Conservation (phyloP, 1,140 invertebrate species). For the Samia ricini region DNA sequence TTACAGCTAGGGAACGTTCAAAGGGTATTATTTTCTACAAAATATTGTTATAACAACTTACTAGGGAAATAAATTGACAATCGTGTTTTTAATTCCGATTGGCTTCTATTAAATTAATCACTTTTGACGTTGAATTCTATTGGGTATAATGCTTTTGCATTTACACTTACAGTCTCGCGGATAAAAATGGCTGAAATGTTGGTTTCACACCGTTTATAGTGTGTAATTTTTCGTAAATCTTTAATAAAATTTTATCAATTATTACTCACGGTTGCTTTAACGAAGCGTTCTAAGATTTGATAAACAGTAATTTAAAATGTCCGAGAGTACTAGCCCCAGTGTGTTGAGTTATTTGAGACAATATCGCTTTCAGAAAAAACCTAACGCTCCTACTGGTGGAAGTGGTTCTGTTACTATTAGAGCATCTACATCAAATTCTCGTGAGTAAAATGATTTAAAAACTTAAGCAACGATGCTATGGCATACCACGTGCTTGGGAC, state of each 20-base stretch:
- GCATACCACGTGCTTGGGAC: slow-evolving; percentile 31
- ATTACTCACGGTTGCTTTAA: slow-evolving; percentile 2
- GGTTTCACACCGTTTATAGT: slow-evolving; percentile 51
- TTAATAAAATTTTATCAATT: slow-evolving; percentile 13
- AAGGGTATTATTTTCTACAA: too few relatives aligned
- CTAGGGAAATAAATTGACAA: background rate
- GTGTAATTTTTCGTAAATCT: slow-evolving; percentile 32
- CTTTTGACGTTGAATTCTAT: slow-evolving; percentile 22
- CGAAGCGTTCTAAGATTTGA: background rate
- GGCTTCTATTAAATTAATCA: slow-evolving; percentile 13
- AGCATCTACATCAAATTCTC: slow-evolving; percentile 45
- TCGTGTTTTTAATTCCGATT: slow-evolving; percentile 21
- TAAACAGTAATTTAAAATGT: slow-evolving; percentile 46
- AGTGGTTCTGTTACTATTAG: slow-evolving; percentile 51
- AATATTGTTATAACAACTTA: too few relatives aligned
- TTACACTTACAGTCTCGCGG: slow-evolving; percentile 54
- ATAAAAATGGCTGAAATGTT: slow-evolving; percentile 71
- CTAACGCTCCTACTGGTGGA: slow-evolving; percentile 44
- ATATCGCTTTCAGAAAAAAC: slow-evolving; percentile 73
- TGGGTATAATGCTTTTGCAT: slow-evolving; percentile 22
- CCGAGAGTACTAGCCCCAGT: slow-evolving; percentile 67
- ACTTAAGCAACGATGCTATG: slow-evolving; percentile 7
- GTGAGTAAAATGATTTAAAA: slow-evolving; percentile 34
- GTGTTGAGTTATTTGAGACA: slow-evolving; percentile 73
- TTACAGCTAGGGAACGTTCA: background rate